Percentiles rank a stretch among this genome's conserved stretches.
These are phyloP conservation scores for Brachionus asplanchnoidis DNA, from an alignment of 1,140 invertebrate genomes.

Conservation along the genomic window DNA sequence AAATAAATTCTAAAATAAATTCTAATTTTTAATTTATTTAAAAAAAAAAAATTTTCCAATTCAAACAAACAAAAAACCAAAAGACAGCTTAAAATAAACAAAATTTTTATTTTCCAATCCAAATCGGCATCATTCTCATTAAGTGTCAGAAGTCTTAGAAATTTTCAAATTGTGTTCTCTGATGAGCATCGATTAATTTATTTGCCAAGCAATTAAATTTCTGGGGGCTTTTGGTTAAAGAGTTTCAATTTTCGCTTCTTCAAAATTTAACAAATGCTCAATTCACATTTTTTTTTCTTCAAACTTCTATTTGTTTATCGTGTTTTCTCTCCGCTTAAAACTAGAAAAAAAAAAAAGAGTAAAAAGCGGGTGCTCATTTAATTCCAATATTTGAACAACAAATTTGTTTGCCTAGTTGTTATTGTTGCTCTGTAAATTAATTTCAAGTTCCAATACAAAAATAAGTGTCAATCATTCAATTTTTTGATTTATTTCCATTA, in stretches of 20 bases:
- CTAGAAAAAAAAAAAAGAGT: background rate
- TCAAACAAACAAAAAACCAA: too few relatives aligned
- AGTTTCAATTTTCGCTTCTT: background rate
- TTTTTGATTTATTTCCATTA: conserved; percentile 34
- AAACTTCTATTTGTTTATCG: conserved; percentile 11
- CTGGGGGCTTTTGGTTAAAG: background rate
- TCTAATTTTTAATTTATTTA: too few relatives aligned
- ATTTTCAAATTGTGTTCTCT: background rate
- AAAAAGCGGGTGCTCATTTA: background rate
- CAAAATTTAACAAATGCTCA: conserved; percentile 27
- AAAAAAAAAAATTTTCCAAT: too few relatives aligned
- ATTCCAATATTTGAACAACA: background rate
- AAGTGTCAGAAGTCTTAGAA: background rate
- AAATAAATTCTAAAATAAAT: too few relatives aligned
- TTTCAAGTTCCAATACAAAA: background rate
- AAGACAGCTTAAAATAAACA: too few relatives aligned
- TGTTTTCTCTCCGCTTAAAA: background rate
- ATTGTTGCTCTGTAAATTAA: background rate
- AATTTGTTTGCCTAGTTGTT: conserved; percentile 23
- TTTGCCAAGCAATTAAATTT: conserved; percentile 12
- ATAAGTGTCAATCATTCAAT: conserved; percentile 28
- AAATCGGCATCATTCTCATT: too few relatives aligned
- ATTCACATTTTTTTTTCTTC: background rate
- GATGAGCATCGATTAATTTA: background rate
- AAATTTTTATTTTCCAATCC: too few relatives aligned